These are phyloP conservation scores for Sericinus montela DNA, from an alignment of 2,888 invertebrate genomes.

Conservation along the genomic window DNA sequence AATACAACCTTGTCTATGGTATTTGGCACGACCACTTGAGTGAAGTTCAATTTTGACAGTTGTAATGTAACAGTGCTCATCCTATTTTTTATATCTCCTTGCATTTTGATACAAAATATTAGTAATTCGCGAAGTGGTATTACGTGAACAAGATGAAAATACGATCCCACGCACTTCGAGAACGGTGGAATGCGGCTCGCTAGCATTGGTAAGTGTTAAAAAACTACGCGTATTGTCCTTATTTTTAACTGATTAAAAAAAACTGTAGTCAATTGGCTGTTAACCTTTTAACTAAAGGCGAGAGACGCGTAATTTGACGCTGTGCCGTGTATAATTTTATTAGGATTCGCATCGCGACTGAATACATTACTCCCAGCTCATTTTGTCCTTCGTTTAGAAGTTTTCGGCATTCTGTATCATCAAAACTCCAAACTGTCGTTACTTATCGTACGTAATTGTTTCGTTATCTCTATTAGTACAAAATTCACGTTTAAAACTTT, in stretches of 20 bases:
- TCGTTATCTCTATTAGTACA: slow-evolving; percentile 68
- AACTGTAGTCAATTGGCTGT: slow-evolving; percentile 79
- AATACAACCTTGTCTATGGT: slow-evolving; percentile 68
- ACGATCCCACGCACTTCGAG: slow-evolving; percentile 72
- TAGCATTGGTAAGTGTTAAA: slow-evolving; percentile 66
- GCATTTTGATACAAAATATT: slow-evolving; percentile 79
- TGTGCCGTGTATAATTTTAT: slow-evolving; percentile 77
- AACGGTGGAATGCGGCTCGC: slow-evolving; percentile 75
- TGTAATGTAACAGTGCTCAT: slow-evolving; percentile 75
- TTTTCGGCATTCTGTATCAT: slow-evolving; percentile 44
- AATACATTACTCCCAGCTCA: slow-evolving; percentile 50
- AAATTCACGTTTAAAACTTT: slow-evolving; percentile 67
- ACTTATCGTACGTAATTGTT: slow-evolving; percentile 66
- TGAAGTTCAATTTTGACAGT: slow-evolving; percentile 79
- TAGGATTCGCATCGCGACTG: slow-evolving; percentile 63
- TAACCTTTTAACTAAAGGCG: slow-evolving; percentile 80
- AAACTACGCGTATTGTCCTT: slow-evolving; percentile 54
- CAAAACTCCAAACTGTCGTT: slow-evolving; percentile 43
- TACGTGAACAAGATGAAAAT: slow-evolving; percentile 79
- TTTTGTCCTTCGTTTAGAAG: slow-evolving; percentile 19
- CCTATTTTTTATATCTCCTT: slow-evolving; percentile 75
- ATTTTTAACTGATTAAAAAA: slow-evolving; percentile 79
- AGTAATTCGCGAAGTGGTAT: slow-evolving; percentile 75
- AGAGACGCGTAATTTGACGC: slow-evolving; percentile 78
- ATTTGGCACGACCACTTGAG: slow-evolving; percentile 66